A percentile compares a stretch with the other conserved stretches of the same genome.
phyloP scores from a whole-genome alignment of 2,888 invertebrate species.

The Trisateles emortualis region DNA sequence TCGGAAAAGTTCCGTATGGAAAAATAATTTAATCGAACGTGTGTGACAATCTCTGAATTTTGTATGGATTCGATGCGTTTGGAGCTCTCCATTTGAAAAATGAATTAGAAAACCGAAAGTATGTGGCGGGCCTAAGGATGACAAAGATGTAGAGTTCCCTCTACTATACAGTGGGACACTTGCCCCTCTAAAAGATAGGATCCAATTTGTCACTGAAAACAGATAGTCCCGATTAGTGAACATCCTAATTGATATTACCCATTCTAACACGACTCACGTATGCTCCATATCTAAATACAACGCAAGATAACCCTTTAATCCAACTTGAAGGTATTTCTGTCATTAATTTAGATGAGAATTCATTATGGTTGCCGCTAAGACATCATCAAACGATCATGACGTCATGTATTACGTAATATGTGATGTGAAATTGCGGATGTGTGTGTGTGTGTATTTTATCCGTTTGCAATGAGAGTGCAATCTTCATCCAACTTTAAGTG shows the following conservation, averaged over 20 bases:
- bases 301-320: slow-evolving; percentile 64
- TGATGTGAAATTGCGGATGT: slow-evolving; percentile 40
- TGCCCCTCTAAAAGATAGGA: neutral
- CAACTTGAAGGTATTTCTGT: slow-evolving; percentile 62
- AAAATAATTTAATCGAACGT: no score
- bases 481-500: slow-evolving; percentile 12
- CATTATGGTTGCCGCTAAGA: slow-evolving; percentile 55
- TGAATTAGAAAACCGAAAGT: no score
- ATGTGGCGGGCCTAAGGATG: no score
- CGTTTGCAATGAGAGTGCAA: slow-evolving; percentile 31
- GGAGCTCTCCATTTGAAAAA: no score
- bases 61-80: no score
- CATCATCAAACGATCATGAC: slow-evolving; percentile 58
- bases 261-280: slow-evolving; percentile 19
- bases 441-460: slow-evolving; percentile 25
- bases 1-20: no score
- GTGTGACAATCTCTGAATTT: no score
- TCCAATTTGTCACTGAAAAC: neutral
- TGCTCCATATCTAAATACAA: slow-evolving; percentile 22
- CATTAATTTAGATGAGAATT: slow-evolving; percentile 75
- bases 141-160: no score
- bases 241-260: slow-evolving; percentile 21
- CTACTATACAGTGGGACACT: no score
- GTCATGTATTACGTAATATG: slow-evolving; percentile 36
- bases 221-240: slow-evolving; percentile 7